Evolutionary conservation across 1,140 invertebrate species (phyloP).

Genomic region (Potamilus streckersoni): DNA sequence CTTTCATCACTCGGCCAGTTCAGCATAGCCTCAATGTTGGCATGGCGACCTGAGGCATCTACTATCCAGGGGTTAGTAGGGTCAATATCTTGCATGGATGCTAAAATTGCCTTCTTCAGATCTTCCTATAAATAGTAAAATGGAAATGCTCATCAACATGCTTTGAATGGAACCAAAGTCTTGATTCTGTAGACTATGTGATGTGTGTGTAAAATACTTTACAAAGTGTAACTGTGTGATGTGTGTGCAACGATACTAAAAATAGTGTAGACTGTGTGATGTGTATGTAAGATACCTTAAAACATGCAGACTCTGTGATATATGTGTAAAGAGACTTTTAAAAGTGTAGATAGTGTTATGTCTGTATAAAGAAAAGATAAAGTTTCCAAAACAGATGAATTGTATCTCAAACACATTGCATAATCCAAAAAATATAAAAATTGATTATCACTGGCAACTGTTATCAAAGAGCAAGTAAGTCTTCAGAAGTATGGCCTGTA

Average conservation of each 20-base stretch:
- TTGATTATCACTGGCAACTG: neutral
- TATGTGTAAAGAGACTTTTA: no score
- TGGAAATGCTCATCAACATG: neutral
- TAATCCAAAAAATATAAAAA: neutral
- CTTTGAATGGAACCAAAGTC: neutral
- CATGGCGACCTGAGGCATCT: slow-evolving; percentile 71
- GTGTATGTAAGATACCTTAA: no score
- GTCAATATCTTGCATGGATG: slow-evolving; percentile 71
- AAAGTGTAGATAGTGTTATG: no score
- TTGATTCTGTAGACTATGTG: neutral
- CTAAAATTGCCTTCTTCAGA: slow-evolving; percentile 68
- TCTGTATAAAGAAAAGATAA: no score
- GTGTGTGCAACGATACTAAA: no score
- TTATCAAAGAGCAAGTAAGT: no score
- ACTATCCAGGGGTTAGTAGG: slow-evolving; percentile 73
- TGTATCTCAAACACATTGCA: neutral
- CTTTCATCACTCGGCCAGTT: slow-evolving; percentile 75
- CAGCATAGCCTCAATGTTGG: slow-evolving; percentile 72
- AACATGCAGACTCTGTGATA: no score
- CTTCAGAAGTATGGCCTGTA: no score
- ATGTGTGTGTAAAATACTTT: neutral
- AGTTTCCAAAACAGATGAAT: neutral
- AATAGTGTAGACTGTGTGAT: no score
- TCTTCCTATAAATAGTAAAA: slow-evolving; percentile 60
- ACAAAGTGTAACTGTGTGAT: neutral